Conservation (phyloP, 2,797 vertebrate species). For the Sebastes diaconus region DNA sequence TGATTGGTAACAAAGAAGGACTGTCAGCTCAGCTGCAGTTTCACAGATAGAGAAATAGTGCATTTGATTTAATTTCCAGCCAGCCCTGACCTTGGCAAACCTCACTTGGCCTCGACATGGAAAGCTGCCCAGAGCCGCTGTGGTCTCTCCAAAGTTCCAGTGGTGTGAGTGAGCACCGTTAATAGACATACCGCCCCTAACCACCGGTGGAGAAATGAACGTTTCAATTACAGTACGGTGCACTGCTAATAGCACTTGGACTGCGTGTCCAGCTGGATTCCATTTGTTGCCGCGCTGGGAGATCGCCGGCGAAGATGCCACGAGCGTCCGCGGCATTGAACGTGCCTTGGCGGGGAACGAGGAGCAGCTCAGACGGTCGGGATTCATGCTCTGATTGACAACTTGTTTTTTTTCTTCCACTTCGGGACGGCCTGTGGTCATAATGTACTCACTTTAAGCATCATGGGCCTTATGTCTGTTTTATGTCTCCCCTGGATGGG, state of each 20-base stretch:
- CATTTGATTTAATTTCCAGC: slow-evolving; percentile 46
- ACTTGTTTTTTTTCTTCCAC: slow-evolving; percentile 46
- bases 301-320: slow-evolving; percentile 68
- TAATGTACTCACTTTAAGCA: slow-evolving; percentile 49
- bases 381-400: slow-evolving; percentile 70
- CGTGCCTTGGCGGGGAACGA: slow-evolving; percentile 76
- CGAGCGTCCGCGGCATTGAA: slow-evolving; percentile 45
- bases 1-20: slow-evolving; percentile 6
- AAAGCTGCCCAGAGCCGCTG: slow-evolving; percentile 53
- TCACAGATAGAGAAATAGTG: slow-evolving; percentile 36
- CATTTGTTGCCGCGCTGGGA: slow-evolving; percentile 69
- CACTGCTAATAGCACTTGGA: slow-evolving; percentile 68
- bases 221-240: slow-evolving; percentile 66
- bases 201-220: slow-evolving; percentile 60
- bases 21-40: slow-evolving; percentile 23
- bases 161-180: slow-evolving; percentile 54
- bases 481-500: slow-evolving; percentile 32
- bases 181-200: slow-evolving; percentile 59
- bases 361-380: slow-evolving; percentile 36
- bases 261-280: slow-evolving; percentile 75
- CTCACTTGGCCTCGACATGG: slow-evolving; percentile 29
- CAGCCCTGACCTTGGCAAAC: slow-evolving; percentile 61
- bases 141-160: slow-evolving; percentile 51
- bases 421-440: slow-evolving; percentile 45
- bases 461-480: slow-evolving; percentile 39